Base-by-base conservation (phyloP, 2,888 invertebrate species). In the Amblyjoppa proteus region DNA sequence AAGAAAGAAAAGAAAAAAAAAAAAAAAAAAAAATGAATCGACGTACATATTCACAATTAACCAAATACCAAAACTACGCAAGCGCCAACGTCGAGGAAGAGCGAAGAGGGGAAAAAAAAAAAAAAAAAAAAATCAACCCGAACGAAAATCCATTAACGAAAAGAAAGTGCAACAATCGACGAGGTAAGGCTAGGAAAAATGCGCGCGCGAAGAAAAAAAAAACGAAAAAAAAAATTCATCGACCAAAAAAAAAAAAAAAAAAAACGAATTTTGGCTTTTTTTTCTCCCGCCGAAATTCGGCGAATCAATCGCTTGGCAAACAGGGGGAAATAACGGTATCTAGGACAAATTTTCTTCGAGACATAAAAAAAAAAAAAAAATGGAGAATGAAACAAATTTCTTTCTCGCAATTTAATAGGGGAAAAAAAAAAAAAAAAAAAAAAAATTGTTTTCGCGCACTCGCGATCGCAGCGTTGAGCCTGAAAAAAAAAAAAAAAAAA, bases 261-360 rank as follows among this genome's bases (percentile, higher is more conserved):
- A 68, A 76, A 49, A 64, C 20, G 61, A 45, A 25, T 58, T 58
- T 58, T 34, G 38, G 76, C 34, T 61, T 64, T 64, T 64, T 34
- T 58, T 58, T 58, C 56, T 56, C 13, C 25, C 25, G 25, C 64
- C 31, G n/a, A 34, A 28, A 64, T 34, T n/a, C 7, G 56, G 45
- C 20, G 31, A 41, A 64, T 9, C 9, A 25, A 20, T 58, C 58
- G 58, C 28, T 11, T 28, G 58, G 58, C 51, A 70, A 49, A 66
- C 28, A 82, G 56, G 66, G 64, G 31, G 64, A 81, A 66, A 49
- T 64, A 81, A 79, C 38, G 75, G 16, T 64, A 77, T 64, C 53
- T 85, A 85, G 85, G 56, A 66, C 66, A 85, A 70, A 64, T 85
- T 75, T 68, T 84, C 74, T 68, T 74, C 70, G 74, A 49, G 56